phyloP scores from a whole-genome alignment of 2,113 vertebrate genomes.

The Turnix velox region DNA sequence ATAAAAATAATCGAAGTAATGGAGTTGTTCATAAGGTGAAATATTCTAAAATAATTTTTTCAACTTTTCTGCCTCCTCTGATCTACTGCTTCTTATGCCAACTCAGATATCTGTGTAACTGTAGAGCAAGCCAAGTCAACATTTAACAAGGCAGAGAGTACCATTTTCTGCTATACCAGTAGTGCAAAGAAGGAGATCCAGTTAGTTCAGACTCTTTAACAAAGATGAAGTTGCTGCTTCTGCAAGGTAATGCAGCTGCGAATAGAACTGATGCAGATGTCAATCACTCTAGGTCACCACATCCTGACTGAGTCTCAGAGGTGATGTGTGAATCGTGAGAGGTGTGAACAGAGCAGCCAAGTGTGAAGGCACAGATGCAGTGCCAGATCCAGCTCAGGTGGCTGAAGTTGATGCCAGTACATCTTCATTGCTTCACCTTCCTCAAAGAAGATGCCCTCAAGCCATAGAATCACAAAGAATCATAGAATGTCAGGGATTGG shows the following conservation, averaged over 20 bases:
- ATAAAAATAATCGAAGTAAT: not conserved
- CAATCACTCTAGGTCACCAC: not conserved
- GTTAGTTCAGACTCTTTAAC: not conserved
- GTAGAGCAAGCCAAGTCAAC: not conserved
- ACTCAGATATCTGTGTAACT: not conserved
- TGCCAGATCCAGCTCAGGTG: not conserved
- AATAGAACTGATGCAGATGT: not conserved
- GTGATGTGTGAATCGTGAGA: rapidly evolving
- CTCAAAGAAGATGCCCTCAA: not conserved
- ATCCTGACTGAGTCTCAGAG: not conserved
- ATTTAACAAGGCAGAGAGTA: not conserved
- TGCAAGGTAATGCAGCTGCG: not conserved
- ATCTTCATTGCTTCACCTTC: not conserved
- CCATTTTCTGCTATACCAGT: not conserved
- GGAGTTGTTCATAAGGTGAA: not conserved
- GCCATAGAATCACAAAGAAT: too few relatives aligned
- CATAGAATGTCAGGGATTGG: too few relatives aligned
- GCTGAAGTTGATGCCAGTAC: not conserved
- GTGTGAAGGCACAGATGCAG: not conserved
- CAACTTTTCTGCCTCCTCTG: not conserved
- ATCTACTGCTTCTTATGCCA: not conserved
- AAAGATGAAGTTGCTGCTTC: not conserved
- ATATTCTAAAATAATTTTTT: not conserved
- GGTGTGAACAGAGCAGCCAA: not conserved
- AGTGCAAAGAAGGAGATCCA: not conserved